Conservation (phyloP, 2,797 vertebrate genomes). For the Choloepus didactylus region DNA sequence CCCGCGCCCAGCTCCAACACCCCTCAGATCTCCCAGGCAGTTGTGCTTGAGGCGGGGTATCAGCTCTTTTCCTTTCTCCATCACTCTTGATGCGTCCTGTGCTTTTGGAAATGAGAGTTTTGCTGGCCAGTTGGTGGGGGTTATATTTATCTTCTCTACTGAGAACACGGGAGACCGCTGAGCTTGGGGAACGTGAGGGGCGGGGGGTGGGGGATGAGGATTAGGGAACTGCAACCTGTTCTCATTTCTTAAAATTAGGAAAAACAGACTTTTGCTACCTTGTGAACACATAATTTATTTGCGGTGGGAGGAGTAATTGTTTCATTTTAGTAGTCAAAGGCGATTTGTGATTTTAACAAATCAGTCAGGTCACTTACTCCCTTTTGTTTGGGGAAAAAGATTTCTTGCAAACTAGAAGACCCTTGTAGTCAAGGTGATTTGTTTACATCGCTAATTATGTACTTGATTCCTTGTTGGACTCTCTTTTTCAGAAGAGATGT, state of each 20-base stretch:
- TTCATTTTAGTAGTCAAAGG: slow-evolving; percentile 65
- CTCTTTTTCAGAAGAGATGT: slow-evolving; percentile 60
- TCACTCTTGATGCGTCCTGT: neutral
- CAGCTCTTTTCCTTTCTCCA: neutral
- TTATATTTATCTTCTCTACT: neutral
- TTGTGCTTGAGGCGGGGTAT: slow-evolving; percentile 44
- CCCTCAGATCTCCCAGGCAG: slow-evolving; percentile 28
- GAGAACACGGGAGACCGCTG: slow-evolving; percentile 41
- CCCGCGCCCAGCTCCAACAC: neutral
- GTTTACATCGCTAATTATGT: slow-evolving; percentile 48
- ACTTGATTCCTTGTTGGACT: slow-evolving; percentile 30
- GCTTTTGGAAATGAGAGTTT: slow-evolving; percentile 35
- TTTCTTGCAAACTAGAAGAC: neutral
- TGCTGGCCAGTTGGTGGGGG: slow-evolving; percentile 42
- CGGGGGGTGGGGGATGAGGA: neutral
- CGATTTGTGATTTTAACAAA: slow-evolving; percentile 60
- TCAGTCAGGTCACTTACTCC: slow-evolving; percentile 63
- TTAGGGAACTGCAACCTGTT: slow-evolving; percentile 78
- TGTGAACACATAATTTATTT: slow-evolving; percentile 53
- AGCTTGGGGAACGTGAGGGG: neutral
- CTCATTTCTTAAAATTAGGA: slow-evolving; percentile 35
- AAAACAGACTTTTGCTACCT: slow-evolving; percentile 49
- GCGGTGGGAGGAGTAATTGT: slow-evolving; percentile 68
- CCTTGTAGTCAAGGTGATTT: neutral
- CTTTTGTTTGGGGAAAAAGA: neutral